These are phyloP conservation scores for Trilocha varians DNA, from an alignment of 2,888 invertebrate genomes.

Conservation along the genomic window DNA sequence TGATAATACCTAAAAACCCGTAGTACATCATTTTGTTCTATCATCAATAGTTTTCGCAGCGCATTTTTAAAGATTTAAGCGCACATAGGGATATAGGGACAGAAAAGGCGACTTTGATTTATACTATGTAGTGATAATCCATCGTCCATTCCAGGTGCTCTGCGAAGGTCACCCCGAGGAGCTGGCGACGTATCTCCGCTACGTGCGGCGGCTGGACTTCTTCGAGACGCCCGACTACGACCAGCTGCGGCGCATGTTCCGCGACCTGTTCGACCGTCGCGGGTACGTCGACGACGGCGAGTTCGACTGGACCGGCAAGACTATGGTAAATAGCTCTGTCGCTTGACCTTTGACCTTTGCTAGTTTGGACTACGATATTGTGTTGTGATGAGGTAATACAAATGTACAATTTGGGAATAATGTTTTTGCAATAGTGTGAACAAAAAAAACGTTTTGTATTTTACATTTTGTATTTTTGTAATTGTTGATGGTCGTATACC, in stretches of 20 bases:
- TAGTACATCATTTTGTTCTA: no score
- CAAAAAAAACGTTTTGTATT: no score
- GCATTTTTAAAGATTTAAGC: background rate
- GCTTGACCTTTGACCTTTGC: conserved; percentile 12
- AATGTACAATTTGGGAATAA: no score
- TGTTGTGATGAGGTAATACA: no score
- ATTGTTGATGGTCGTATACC: no score
- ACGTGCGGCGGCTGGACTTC: conserved; percentile 97
- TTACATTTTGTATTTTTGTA: no score
- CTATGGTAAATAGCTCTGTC: conserved; percentile 69
- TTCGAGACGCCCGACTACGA: conserved; percentile 99
- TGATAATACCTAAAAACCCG: no score
- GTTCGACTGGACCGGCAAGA: conserved; percentile 96
- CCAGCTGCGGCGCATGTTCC: conserved; percentile 96
- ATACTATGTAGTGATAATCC: no score
- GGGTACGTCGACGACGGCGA: conserved; percentile 92
- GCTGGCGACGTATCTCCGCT: conserved; percentile 97
- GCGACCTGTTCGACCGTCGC: conserved; percentile 90
- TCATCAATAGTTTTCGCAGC: no score
- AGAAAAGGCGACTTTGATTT: no score
- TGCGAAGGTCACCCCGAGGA: conserved; percentile 95
- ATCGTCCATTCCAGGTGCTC: conserved; percentile 66
- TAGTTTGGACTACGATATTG: background rate
- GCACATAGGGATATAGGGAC: no score
- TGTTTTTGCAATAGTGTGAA: no score